A percentile compares a stretch with the other conserved stretches of the same genome.
Conservation (phyloP, 2,888 invertebrate species). For the Anodontia alba region DNA sequence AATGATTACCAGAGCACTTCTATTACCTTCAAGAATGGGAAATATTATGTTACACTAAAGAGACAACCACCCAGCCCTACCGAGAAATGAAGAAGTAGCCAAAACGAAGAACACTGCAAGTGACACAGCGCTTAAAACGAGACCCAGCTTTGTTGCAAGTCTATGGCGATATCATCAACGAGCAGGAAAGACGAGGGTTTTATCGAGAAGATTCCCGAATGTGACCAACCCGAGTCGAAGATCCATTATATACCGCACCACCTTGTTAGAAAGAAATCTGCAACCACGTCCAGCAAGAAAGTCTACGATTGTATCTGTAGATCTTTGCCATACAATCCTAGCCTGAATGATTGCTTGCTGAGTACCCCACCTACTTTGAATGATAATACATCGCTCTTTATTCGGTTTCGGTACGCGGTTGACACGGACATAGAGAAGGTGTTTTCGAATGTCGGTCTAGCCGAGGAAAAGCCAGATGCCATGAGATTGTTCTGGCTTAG, state of each 20-base stretch:
- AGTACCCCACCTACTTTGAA: slow-evolving; percentile 38
- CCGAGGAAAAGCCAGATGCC: slow-evolving; percentile 38
- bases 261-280: slow-evolving; percentile 36
- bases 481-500: slow-evolving; percentile 52
- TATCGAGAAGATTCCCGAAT: slow-evolving; percentile 10
- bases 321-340: slow-evolving; percentile 19
- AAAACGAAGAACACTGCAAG: slow-evolving; percentile 19
- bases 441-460: slow-evolving; percentile 39
- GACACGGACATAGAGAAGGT: slow-evolving; percentile 49
- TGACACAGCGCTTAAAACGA: slow-evolving; percentile 17
- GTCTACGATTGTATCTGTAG: slow-evolving; percentile 46
- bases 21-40: slow-evolving; percentile 21
- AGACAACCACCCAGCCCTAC: slow-evolving; percentile 26
- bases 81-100: slow-evolving; percentile 17
- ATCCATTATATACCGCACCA: slow-evolving; percentile 42
- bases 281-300: slow-evolving; percentile 43
- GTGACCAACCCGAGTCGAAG: not conserved
- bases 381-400: slow-evolving; percentile 43
- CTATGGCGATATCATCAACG: slow-evolving; percentile 28
- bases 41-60: slow-evolving; percentile 38
- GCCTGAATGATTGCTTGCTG: slow-evolving; percentile 55
- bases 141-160: slow-evolving; percentile 17
- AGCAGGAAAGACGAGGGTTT: slow-evolving; percentile 27
- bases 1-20: slow-evolving; percentile 1
- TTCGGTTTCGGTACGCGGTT: slow-evolving; percentile 44